Percentiles rank a stretch among this genome's conserved stretches.
Evolutionary conservation across 64 coral and sea anemone genomes (phyloP).

Genomic region (Astreopora myriophthalma): DNA sequence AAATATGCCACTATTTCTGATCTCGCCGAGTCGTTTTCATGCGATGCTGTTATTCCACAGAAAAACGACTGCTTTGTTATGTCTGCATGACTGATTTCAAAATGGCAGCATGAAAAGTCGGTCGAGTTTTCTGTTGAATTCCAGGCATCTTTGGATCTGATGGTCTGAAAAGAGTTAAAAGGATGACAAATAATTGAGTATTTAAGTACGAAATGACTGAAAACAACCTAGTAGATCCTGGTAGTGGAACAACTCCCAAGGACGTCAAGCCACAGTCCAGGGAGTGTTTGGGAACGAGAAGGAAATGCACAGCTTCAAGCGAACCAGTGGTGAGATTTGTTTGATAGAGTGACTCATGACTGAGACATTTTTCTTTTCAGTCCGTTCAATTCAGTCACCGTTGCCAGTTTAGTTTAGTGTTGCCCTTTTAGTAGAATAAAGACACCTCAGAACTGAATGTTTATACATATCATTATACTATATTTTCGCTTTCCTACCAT

Average conservation of each 20-base stretch:
- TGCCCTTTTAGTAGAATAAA: too few species aligned
- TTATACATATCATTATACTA: too few species aligned
- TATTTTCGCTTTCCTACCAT: background rate
- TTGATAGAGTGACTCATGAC: too few species aligned
- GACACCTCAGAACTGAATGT: too few species aligned
- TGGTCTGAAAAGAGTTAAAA: background rate
- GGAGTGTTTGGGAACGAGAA: too few species aligned
- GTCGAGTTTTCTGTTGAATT: background rate
- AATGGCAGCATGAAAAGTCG: background rate
- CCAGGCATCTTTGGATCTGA: background rate
- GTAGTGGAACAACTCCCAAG: background rate
- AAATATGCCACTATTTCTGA: background rate
- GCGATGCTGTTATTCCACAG: background rate
- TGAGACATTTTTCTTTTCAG: too few species aligned
- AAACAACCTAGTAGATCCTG: background rate
- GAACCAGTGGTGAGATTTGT: too few species aligned
- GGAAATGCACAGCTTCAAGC: too few species aligned
- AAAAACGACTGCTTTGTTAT: background rate
- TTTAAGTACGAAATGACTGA: too few species aligned
- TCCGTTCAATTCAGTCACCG: too few species aligned
- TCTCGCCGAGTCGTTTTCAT: background rate
- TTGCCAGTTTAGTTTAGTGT: too few species aligned
- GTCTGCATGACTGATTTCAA: background rate
- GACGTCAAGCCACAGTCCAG: too few species aligned
- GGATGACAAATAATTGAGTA: background rate